Conservation (phyloP, 2,797 vertebrate species). For the Acipenser oxyrinchus region DNA sequence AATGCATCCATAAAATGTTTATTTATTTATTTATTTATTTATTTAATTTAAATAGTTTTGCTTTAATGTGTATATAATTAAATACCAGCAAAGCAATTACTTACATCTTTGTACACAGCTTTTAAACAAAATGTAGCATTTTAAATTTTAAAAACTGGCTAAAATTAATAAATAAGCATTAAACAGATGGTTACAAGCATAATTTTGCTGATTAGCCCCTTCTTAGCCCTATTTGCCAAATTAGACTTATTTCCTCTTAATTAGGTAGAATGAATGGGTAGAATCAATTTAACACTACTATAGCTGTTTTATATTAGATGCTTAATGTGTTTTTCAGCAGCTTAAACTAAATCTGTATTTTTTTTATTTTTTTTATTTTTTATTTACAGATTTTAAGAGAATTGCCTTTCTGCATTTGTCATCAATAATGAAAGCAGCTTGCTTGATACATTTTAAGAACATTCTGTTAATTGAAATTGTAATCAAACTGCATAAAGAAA, state of each 20-base stretch:
- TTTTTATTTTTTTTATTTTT: too few relatives aligned
- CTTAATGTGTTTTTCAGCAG: slow-evolving; percentile 25
- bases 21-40: too few relatives aligned
- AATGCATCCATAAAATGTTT: too few relatives aligned
- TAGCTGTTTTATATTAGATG: slow-evolving; percentile 25
- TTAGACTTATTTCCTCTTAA: slow-evolving; percentile 30
- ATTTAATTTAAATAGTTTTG: too few relatives aligned
- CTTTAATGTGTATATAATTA: too few relatives aligned
- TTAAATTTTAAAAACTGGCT: not conserved
- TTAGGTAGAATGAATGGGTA: slow-evolving; percentile 34
- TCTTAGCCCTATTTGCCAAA: slow-evolving; percentile 31
- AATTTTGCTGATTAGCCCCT: slow-evolving; percentile 32
- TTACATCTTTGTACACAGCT: too few relatives aligned
- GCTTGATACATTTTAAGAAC: too few relatives aligned
- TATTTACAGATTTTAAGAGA: slow-evolving; percentile 26
- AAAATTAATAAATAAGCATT: slow-evolving; percentile 33
- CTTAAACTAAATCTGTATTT: slow-evolving; percentile 18
- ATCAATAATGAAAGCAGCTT: not conserved
- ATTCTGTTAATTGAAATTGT: too few relatives aligned
- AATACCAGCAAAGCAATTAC: too few relatives aligned
- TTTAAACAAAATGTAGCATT: not conserved
- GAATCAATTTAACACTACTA: slow-evolving; percentile 33
- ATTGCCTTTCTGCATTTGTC: slow-evolving; percentile 21
- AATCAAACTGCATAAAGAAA: too few relatives aligned
- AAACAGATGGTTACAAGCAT: slow-evolving; percentile 28